Evolutionary conservation across 2,888 invertebrate species (phyloP).

Genomic region (Trissoscelio sp.): DNA sequence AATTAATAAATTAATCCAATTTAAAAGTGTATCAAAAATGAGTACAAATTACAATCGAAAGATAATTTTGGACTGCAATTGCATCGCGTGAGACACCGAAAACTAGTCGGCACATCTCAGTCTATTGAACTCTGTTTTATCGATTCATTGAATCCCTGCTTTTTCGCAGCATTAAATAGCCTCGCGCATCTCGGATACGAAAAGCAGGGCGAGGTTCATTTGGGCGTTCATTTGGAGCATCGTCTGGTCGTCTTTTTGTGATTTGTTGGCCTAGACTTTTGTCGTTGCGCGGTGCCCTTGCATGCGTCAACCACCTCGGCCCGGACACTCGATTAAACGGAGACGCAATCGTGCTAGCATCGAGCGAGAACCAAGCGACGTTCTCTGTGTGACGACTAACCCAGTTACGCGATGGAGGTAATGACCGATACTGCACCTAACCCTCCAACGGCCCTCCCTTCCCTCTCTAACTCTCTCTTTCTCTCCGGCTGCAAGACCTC

Average conservation of each 20-base stretch:
- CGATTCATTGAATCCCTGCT: slow-evolving; percentile 47
- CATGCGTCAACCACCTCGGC: slow-evolving; percentile 37
- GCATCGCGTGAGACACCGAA: slow-evolving; percentile 33
- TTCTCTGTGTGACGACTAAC: slow-evolving; percentile 83
- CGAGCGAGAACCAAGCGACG: slow-evolving; percentile 79
- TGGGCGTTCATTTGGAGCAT: slow-evolving; percentile 15
- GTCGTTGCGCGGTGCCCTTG: slow-evolving; percentile 48
- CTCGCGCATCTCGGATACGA: slow-evolving; percentile 41
- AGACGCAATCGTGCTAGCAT: slow-evolving; percentile 65
- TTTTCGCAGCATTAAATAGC: slow-evolving; percentile 43
- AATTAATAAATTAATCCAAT: too few relatives aligned
- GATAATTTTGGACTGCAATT: slow-evolving; percentile 9
- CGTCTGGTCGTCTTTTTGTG: slow-evolving; percentile 12
- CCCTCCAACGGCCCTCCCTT: slow-evolving; percentile 76
- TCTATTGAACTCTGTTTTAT: slow-evolving; percentile 55
- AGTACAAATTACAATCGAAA: neutral
- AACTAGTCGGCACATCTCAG: slow-evolving; percentile 34
- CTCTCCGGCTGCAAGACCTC: slow-evolving; percentile 22
- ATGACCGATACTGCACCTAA: slow-evolving; percentile 83
- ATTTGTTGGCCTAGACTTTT: slow-evolving; percentile 26
- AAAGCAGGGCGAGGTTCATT: slow-evolving; percentile 49
- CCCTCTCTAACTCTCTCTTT: slow-evolving; percentile 52
- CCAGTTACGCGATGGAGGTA: slow-evolving; percentile 83
- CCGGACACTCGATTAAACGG: slow-evolving; percentile 51
- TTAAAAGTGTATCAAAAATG: too few relatives aligned